These are phyloP conservation scores for Sminthurinus aureus DNA, from an alignment of 2,888 invertebrate genomes.

Conservation along the genomic window DNA sequence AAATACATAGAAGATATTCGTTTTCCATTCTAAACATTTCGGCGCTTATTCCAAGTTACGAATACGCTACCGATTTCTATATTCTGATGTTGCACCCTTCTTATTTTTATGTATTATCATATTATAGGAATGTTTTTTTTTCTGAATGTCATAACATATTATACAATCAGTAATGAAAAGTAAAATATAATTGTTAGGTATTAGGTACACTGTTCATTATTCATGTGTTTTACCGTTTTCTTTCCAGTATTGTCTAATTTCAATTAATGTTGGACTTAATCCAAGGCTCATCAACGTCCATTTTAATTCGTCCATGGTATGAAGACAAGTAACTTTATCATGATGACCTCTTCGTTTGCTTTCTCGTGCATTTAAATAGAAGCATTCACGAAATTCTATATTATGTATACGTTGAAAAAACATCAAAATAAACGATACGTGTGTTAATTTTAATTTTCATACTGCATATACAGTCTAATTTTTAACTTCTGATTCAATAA, in stretches of 20 bases:
- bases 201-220: no score
- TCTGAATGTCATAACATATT: not conserved
- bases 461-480: not conserved
- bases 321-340: not conserved
- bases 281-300: constrained; percentile 3
- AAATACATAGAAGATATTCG: no score
- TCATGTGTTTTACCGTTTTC: constrained; percentile 1
- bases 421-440: not conserved
- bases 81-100: no score
- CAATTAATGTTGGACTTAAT: constrained; percentile 15
- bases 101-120: no score
- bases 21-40: no score
- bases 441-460: not conserved
- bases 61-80: no score
- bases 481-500: no score
- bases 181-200: no score
- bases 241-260: constrained; percentile 8
- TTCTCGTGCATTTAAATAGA: constrained; percentile 12
- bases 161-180: no score
- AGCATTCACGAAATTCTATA: constrained; percentile 19
- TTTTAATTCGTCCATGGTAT: constrained; percentile 12
- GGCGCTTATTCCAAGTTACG: no score
- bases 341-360: not conserved
- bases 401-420: no score
- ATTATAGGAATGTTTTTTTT: not conserved